Evolutionary conservation across 2,797 vertebrate species (phyloP).

Genomic region (Chrosomus eos): DNA sequence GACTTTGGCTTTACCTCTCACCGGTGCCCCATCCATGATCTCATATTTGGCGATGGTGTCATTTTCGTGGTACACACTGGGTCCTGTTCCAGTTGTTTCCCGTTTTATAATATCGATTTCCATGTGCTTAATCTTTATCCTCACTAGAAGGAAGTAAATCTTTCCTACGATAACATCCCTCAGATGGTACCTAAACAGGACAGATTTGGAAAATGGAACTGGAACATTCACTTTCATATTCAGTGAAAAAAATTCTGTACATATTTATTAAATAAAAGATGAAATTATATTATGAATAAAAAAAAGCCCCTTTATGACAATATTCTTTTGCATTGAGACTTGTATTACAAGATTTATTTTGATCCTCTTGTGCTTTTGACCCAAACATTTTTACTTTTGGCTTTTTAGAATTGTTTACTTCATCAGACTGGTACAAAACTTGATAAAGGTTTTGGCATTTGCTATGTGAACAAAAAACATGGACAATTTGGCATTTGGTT

Average conservation of each 20-base stretch:
- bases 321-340: background rate
- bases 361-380: too few relatives aligned
- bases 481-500: background rate
- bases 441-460: background rate
- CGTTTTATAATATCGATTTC: conserved; percentile 99
- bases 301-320: background rate
- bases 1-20: conserved; percentile 83
- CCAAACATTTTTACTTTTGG: too few relatives aligned
- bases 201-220: conserved; percentile 1
- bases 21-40: conserved; percentile 98
- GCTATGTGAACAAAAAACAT: background rate
- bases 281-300: background rate
- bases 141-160: conserved; percentile 97
- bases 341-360: background rate
- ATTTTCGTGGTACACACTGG: conserved; percentile 96
- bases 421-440: background rate
- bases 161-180: conserved; percentile 99
- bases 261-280: background rate
- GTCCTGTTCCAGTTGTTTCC: conserved; percentile 95
- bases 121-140: conserved; percentile 99
- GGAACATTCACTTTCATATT: background rate
- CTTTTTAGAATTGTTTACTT: too few relatives aligned
- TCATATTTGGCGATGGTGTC: conserved; percentile 99
- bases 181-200: conserved; percentile 87
- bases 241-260: background rate